Conservation (phyloP, 2,113 vertebrate species). For the Empidonax alnorum region DNA sequence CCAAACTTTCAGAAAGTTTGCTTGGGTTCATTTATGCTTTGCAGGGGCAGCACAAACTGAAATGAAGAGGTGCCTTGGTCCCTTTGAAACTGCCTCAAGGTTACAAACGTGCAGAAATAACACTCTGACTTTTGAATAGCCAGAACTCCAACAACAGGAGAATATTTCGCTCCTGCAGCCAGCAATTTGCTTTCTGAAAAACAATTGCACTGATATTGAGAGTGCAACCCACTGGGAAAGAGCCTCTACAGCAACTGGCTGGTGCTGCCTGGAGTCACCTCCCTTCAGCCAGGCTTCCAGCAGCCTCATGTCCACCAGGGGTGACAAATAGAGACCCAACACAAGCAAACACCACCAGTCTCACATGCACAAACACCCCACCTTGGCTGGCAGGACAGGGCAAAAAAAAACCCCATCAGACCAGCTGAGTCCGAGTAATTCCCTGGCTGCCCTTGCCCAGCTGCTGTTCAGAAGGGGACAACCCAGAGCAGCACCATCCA, state of each 20-base stretch:
- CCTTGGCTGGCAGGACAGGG: background rate
- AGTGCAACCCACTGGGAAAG: background rate
- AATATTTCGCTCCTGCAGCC: background rate
- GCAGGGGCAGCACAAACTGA: background rate
- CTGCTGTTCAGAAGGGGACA: background rate
- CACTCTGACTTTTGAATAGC: background rate
- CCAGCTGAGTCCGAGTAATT: background rate
- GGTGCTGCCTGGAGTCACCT: background rate
- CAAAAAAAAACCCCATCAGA: background rate
- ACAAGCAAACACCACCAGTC: no score
- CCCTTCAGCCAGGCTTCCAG: background rate
- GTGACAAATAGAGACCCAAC: accelerated
- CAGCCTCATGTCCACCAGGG: accelerated
- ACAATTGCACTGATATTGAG: background rate
- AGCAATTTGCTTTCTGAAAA: background rate
- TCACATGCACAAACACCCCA: background rate
- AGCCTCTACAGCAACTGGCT: background rate
- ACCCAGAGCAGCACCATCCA: background rate
- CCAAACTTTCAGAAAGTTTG: background rate
- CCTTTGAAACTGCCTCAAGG: background rate
- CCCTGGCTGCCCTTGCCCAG: background rate
- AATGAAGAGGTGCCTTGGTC: background rate
- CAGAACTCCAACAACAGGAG: background rate
- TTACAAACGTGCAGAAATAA: background rate
- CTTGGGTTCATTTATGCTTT: accelerated